Conservation (phyloP, 2,113 vertebrate species). For the Pandion haliaetus region DNA sequence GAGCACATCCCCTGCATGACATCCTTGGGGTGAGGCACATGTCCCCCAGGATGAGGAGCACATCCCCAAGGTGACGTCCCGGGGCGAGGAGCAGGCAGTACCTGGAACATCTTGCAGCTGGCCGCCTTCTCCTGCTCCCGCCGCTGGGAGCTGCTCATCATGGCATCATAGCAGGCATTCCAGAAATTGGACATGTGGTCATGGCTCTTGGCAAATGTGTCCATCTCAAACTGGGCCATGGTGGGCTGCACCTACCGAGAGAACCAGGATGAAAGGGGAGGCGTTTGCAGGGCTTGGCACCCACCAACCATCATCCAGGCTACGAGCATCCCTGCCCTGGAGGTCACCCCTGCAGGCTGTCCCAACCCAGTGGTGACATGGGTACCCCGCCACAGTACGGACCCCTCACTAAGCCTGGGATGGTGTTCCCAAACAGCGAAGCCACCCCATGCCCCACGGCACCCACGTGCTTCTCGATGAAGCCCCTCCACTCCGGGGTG, state of each 20-base stretch:
- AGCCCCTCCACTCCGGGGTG: slow-evolving; percentile 86
- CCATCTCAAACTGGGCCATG: slow-evolving; percentile 91
- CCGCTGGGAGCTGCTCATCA: slow-evolving; percentile 88
- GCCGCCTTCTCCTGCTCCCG: slow-evolving; percentile 80
- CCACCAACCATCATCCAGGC: neutral
- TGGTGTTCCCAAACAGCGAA: rapidly evolving
- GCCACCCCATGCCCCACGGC: neutral
- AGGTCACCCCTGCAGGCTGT: neutral
- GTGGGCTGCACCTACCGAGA: slow-evolving; percentile 83
- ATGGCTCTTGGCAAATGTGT: slow-evolving; percentile 91
- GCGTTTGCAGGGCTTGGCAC: rapidly evolving
- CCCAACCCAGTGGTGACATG: neutral
- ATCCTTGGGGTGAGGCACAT: neutral
- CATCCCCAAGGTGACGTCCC: neutral
- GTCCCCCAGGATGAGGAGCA: neutral
- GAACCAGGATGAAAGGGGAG: rapidly evolving
- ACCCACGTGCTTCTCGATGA: slow-evolving; percentile 88
- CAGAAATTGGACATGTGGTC: slow-evolving; percentile 98
- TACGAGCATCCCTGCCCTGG: neutral
- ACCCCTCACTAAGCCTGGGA: neutral
- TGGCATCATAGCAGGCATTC: slow-evolving; percentile 93
- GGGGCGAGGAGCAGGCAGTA: neutral
- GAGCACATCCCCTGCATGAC: neutral
- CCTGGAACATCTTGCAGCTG: slow-evolving; percentile 87
- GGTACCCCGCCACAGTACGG: rapidly evolving